Evolutionary conservation across 2,888 invertebrate species (phyloP).

Genomic region (Holacanthella duospinosa): DNA sequence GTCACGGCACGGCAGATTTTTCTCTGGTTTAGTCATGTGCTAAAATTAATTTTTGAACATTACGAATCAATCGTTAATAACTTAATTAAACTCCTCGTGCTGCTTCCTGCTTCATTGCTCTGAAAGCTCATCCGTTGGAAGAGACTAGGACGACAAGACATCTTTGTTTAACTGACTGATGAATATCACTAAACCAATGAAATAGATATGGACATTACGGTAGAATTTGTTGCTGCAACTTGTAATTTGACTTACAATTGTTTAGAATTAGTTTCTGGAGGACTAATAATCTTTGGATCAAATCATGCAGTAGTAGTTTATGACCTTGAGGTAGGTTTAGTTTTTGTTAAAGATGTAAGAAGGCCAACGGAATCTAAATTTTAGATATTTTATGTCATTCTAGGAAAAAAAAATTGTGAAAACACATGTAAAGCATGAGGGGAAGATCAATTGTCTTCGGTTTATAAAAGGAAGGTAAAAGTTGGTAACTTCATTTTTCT

Average conservation of each 20-base stretch:
- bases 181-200: not conserved
- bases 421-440: slow-evolving; percentile 55
- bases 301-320: slow-evolving; percentile 29
- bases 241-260: slow-evolving; percentile 36
- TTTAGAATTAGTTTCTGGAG: slow-evolving; percentile 22
- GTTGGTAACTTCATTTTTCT: no score
- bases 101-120: no score
- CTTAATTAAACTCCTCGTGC: no score
- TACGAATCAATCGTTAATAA: no score
- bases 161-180: no score
- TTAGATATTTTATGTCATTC: slow-evolving; percentile 40
- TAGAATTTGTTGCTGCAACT: slow-evolving; percentile 29
- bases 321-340: slow-evolving; percentile 28
- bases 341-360: not conserved
- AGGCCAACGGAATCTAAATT: not conserved
- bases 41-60: no score
- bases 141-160: no score
- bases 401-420: slow-evolving; percentile 49
- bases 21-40: no score
- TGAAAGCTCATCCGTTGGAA: no score
- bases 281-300: slow-evolving; percentile 28
- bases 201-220: slow-evolving; percentile 15
- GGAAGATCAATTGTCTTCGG: slow-evolving; percentile 62
- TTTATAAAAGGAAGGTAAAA: slow-evolving; percentile 47
- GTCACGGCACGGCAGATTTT: no score